These are phyloP conservation scores for Monodelphis domestica DNA, from an alignment of 2,797 vertebrate species.

Conservation along the genomic window DNA sequence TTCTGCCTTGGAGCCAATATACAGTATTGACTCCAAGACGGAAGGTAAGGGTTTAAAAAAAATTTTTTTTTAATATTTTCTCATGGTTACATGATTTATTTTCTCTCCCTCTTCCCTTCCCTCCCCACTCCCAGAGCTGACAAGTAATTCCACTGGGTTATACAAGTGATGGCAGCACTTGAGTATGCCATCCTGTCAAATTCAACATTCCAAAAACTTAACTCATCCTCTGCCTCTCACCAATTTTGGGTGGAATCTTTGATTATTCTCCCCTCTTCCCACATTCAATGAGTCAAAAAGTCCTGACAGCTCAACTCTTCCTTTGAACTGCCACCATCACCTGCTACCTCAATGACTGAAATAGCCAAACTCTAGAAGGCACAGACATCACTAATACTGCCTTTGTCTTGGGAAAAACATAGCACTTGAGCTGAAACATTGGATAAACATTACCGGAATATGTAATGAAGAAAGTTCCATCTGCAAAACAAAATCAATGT, in stretches of 20 bases:
- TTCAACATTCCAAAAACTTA: background rate
- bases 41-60: no score
- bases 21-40: no score
- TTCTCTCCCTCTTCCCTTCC: no score
- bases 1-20: no score
- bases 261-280: background rate
- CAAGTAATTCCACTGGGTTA: no score
- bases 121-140: no score
- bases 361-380: background rate
- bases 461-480: background rate
- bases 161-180: no score
- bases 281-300: background rate
- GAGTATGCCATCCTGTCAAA: background rate
- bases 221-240: background rate
- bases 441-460: background rate
- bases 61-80: no score
- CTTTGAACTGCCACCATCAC: background rate
- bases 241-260: background rate
- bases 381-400: background rate
- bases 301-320: background rate
- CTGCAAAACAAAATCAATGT: background rate
- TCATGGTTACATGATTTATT: no score
- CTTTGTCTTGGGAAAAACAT: background rate
- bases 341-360: background rate
- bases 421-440: background rate